These are phyloP conservation scores for Tragelaphus strepsiceros DNA, from an alignment of 2,113 vertebrate species.

Conservation along the genomic window DNA sequence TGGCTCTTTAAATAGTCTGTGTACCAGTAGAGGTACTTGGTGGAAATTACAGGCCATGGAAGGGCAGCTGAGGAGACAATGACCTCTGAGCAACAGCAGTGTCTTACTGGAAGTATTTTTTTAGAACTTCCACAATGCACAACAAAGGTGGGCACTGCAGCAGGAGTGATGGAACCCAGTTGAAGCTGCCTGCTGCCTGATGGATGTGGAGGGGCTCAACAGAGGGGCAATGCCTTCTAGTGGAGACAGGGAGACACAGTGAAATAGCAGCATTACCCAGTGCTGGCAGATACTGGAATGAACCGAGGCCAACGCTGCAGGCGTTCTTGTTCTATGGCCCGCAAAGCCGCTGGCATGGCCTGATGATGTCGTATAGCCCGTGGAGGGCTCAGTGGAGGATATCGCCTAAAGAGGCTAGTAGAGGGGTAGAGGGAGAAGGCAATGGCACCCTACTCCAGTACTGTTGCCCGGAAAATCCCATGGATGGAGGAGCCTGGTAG, in stretches of 20 bases:
- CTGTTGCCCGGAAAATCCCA: too few species aligned
- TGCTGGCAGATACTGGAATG: neutral
- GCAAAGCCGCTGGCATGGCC: neutral
- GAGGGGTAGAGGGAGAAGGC: neutral
- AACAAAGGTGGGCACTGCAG: neutral
- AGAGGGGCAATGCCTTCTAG: neutral
- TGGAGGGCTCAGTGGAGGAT: constrained; percentile 9
- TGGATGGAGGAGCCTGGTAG: too few species aligned
- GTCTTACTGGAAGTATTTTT: neutral
- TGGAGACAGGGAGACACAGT: neutral
- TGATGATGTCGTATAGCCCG: neutral
- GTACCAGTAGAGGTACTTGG: neutral
- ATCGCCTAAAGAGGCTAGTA: neutral
- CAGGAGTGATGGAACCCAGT: neutral
- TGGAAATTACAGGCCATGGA: neutral
- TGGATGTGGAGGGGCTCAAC: neutral
- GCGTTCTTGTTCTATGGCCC: too few species aligned
- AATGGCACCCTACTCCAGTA: too few species aligned
- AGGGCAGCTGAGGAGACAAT: neutral
- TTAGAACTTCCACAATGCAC: neutral
- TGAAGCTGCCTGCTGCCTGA: neutral
- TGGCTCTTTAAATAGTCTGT: neutral
- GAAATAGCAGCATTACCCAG: neutral
- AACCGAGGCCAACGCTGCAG: neutral
- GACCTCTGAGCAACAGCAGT: neutral